Evolutionary conservation across 2,797 vertebrate genomes (phyloP).

Genomic region (Paratrypauchen microcephalus): DNA sequence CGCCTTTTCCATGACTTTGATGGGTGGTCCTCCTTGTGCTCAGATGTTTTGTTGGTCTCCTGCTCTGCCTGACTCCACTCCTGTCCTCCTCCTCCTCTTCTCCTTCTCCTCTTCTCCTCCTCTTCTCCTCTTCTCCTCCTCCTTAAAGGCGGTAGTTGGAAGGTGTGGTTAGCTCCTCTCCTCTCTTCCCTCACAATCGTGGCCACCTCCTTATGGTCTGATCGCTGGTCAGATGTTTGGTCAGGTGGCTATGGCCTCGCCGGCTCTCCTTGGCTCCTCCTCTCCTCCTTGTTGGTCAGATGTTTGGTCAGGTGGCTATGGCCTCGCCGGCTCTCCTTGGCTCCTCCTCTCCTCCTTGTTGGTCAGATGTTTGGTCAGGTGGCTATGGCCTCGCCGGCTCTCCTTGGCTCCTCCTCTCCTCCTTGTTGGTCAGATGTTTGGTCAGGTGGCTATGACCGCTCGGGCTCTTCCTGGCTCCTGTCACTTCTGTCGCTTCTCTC

Average conservation of each 20-base stretch:
- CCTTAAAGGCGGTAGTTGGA: too few relatives aligned
- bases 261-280: background rate
- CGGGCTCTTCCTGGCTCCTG: conserved; percentile 53
- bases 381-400: too few relatives aligned
- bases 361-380: background rate
- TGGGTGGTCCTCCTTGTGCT: too few relatives aligned
- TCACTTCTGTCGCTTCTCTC: conserved; percentile 80
- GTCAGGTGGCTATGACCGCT: background rate
- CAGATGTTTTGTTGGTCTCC: too few relatives aligned
- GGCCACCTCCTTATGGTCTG: too few relatives aligned
- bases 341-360: background rate
- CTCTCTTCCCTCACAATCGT: too few relatives aligned
- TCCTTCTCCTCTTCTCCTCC: background rate
- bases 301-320: background rate
- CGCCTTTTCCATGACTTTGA: too few relatives aligned
- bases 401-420: conserved; percentile 29
- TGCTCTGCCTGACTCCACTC: too few relatives aligned
- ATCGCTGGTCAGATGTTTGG: too few relatives aligned
- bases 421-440: background rate
- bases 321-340: conserved; percentile 50
- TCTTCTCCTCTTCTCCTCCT: too few relatives aligned
- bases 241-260: too few relatives aligned
- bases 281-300: background rate
- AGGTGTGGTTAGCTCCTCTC: too few relatives aligned
- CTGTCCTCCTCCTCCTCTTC: background rate